Evolutionary conservation across 2,797 vertebrate genomes (phyloP).

Genomic region (Loris lydekkerianus): DNA sequence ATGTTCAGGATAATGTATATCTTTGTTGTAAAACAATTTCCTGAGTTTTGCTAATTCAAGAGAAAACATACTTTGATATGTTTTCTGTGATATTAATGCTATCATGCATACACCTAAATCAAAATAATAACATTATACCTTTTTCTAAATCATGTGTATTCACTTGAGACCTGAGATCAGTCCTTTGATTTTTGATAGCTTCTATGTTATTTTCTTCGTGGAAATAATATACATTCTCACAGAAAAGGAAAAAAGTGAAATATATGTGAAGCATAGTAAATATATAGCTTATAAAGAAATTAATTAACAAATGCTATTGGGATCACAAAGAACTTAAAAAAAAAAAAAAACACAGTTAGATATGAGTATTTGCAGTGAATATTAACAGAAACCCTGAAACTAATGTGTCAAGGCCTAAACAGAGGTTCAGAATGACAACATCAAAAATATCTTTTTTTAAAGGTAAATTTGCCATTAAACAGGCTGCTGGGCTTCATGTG

Average conservation of each 20-base stretch:
- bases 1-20: not conserved
- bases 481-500: not conserved
- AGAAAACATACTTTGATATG: not conserved
- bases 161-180: not conserved
- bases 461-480: constrained; percentile 7
- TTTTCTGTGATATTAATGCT: not conserved
- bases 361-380: not conserved
- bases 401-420: not conserved
- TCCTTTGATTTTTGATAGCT: constrained; percentile 53
- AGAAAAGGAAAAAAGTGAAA: not conserved
- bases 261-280: constrained; percentile 18
- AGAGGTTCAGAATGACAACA: not conserved
- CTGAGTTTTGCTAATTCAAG: constrained; percentile 34
- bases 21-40: constrained; percentile 14
- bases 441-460: not conserved
- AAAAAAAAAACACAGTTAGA: not conserved
- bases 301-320: constrained; percentile 29
- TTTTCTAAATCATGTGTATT: constrained; percentile 33
- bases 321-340: constrained; percentile 11
- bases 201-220: constrained; percentile 27
- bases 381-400: not conserved
- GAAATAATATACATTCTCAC: not conserved
- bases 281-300: not conserved
- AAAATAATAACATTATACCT: not conserved
- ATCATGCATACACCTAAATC: not conserved